These are phyloP conservation scores for Sepioteuthis lessoniana DNA, from an alignment of 2,888 invertebrate genomes.

Conservation along the genomic window DNA sequence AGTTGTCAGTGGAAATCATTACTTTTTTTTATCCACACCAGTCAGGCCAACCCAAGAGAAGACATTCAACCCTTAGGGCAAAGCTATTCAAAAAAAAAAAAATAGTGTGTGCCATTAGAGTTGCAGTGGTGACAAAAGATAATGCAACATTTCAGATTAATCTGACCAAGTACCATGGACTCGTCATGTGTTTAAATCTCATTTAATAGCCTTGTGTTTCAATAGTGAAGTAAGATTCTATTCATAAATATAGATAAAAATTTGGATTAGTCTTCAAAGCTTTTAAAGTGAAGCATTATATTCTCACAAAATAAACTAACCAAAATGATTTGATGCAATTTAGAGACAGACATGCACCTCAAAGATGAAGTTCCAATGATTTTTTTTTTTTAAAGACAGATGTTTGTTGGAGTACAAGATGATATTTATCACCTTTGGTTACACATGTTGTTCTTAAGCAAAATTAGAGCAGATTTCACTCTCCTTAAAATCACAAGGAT, in stretches of 20 bases:
- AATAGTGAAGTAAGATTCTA: not conserved
- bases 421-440: too few relatives aligned
- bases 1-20: slow-evolving; percentile 8
- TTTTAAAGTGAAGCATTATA: not conserved
- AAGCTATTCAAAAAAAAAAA: not conserved
- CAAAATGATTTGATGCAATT: too few relatives aligned
- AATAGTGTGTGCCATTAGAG: not conserved
- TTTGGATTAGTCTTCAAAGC: not conserved
- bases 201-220: not conserved
- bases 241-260: not conserved
- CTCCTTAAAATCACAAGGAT: too few relatives aligned
- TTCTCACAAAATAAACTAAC: not conserved
- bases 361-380: too few relatives aligned
- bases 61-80: not conserved
- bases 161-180: not conserved
- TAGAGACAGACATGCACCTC: too few relatives aligned
- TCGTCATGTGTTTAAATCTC: not conserved
- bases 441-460: too few relatives aligned
- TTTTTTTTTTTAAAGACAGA: too few relatives aligned
- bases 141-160: not conserved
- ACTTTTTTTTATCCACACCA: not conserved
- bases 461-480: too few relatives aligned
- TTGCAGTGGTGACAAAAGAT: too few relatives aligned
- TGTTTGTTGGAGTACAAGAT: too few relatives aligned
- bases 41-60: not conserved